Evolutionary conservation across 2,113 vertebrate genomes (phyloP).

Genomic region (Progne subis): DNA sequence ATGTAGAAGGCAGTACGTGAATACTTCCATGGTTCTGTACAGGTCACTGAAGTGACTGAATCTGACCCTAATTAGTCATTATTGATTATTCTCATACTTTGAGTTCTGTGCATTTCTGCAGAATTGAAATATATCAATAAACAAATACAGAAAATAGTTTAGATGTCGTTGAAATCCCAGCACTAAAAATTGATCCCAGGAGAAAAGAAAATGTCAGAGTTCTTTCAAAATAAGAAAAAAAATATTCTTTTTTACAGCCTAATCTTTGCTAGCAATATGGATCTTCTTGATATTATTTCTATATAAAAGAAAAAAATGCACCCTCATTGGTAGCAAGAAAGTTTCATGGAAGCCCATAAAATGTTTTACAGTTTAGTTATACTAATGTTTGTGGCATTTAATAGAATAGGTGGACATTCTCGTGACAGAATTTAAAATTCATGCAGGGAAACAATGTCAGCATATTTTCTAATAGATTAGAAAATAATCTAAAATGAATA

Average conservation of each 20-base stretch:
- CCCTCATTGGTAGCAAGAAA: background rate
- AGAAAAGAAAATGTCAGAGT: background rate
- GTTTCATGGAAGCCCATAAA: background rate
- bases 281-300: background rate
- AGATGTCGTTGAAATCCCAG: background rate
- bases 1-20: background rate
- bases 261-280: background rate
- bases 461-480: background rate
- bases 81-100: background rate
- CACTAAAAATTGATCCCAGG: background rate
- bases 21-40: background rate
- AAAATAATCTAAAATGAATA: background rate
- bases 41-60: background rate
- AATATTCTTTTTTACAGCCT: background rate
- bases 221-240: background rate
- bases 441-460: background rate
- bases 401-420: background rate
- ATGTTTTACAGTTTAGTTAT: background rate
- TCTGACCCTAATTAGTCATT: background rate
- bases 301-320: background rate
- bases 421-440: background rate
- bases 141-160: background rate
- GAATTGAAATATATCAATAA: background rate
- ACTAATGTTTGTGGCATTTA: background rate
- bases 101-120: background rate